Conservation (phyloP, 2,888 invertebrate genomes). For the Blastobasis lacticolella region DNA sequence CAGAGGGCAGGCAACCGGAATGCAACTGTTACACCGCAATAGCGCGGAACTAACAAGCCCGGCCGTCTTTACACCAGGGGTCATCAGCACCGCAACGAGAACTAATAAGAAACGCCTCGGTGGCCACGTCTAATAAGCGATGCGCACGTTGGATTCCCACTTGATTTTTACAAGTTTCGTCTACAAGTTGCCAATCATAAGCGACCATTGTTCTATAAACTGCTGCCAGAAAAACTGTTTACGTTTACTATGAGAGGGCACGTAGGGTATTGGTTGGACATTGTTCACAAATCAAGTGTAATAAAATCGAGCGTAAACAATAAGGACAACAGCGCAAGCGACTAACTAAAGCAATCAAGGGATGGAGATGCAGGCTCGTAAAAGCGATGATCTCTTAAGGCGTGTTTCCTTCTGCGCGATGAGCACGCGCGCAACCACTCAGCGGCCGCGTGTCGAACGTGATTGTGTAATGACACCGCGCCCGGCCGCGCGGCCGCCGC, state of each 20-base stretch:
- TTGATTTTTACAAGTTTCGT: not conserved
- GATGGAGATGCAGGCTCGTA: too few species aligned
- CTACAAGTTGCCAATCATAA: not conserved
- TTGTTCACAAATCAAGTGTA: too few species aligned
- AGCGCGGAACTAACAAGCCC: slow-evolving; percentile 40
- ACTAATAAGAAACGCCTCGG: slow-evolving; percentile 34
- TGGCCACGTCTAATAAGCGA: slow-evolving; percentile 22
- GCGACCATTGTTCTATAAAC: too few species aligned
- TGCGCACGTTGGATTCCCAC: not conserved
- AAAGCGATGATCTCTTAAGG: slow-evolving; percentile 1
- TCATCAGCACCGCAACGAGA: slow-evolving; percentile 22
- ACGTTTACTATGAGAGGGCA: too few species aligned
- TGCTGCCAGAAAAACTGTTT: too few species aligned
- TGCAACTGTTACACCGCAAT: slow-evolving; percentile 35
- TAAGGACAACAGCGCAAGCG: not conserved
- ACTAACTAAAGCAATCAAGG: not conserved
- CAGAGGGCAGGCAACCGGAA: slow-evolving; percentile 26
- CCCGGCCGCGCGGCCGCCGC: not conserved
- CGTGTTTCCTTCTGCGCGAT: slow-evolving; percentile 13
- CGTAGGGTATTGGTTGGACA: too few species aligned
- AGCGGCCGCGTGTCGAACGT: slow-evolving; percentile 18
- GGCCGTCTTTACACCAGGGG: slow-evolving; percentile 21
- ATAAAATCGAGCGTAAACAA: too few species aligned
- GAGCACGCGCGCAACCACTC: slow-evolving; percentile 21
- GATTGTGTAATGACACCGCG: slow-evolving; percentile 19